Conservation (phyloP, 2,797 vertebrate genomes). For the Vespertilio murinus region DNA sequence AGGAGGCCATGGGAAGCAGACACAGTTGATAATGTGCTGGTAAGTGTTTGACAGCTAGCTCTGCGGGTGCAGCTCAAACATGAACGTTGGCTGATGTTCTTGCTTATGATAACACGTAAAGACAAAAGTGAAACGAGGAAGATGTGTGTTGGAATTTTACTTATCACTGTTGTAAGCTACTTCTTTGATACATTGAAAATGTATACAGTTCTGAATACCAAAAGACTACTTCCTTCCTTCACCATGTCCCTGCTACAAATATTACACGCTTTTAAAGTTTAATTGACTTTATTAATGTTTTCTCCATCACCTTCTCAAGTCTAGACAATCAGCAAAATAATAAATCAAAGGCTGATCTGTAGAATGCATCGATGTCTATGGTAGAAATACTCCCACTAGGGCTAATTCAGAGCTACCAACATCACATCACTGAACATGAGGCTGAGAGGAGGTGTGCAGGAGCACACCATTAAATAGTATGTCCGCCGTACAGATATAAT, state of each 20-base stretch:
- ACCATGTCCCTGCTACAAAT: background rate
- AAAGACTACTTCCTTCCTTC: slow-evolving; percentile 7
- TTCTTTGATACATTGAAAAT: background rate
- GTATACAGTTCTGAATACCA: background rate
- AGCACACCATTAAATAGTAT: background rate
- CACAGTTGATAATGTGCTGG: background rate
- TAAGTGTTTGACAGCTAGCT: background rate
- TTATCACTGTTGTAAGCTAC: background rate
- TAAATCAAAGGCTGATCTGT: background rate
- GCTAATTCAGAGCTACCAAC: background rate
- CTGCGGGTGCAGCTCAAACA: background rate
- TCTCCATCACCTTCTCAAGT: background rate
- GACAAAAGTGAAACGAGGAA: background rate
- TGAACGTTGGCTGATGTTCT: background rate
- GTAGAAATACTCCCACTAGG: background rate
- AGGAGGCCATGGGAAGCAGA: background rate
- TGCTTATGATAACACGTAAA: background rate
- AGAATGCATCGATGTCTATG: background rate
- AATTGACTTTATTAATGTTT: background rate
- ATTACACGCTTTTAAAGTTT: background rate
- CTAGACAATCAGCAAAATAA: background rate
- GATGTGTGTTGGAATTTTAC: background rate
- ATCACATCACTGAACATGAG: background rate
- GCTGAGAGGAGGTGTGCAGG: background rate
- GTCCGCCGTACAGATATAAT: background rate